Base-by-base conservation (phyloP, 2,888 invertebrate species). In the Scaptomyza caliginosa region DNA sequence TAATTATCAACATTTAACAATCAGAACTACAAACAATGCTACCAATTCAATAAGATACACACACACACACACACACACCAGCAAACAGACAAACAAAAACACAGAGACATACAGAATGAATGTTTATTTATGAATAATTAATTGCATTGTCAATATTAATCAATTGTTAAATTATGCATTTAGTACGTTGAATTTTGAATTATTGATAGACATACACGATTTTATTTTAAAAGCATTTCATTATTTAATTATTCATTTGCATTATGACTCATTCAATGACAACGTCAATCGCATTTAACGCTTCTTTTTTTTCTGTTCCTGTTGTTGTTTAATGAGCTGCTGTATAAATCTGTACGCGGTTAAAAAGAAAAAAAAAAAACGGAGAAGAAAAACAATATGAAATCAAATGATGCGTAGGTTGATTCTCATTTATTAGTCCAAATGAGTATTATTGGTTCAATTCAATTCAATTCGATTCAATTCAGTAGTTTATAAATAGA, bases 1-100 rank as follows among this genome's bases (percentile, higher is more conserved):
- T 73, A 73, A 73, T 56, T 59, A 56, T 45, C 26, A 52, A 45
- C 32, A 60, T 59, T 56, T 16, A 48, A 64, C 48, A 58, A 43
- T 58, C 6, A 8, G n/a, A 21, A 21, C 21, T 21, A 49, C 11
- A 32, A 10, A 34, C 43, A 57, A 32, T 17, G 16, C 16, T 23
- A 8, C 19, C 38, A 36, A 52, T 49, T 38, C 16, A 39, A 17
- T n/a, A 43, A 5, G 2, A 5, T 1, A 6, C 19, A 13, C 4
- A 32, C 5, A 32, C n/a, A 32, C 13, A 13, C 13, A 6, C n/a
- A 32, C 13, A 10, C 10, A 26, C n/a, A n/a, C n/a, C n/a, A n/a
- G n/a, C n/a, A n/a, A n/a, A n/a, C n/a, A n/a, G n/a, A 13, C 4
- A 32, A 2, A 32, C n/a, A 32, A 5, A 13, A 5, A 6, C n/a